A percentile compares a stretch with the other conserved stretches of the same genome.
These are phyloP conservation scores for Meloidogyne exigua DNA, from an alignment of 1,140 invertebrate species.

Conservation along the genomic window DNA sequence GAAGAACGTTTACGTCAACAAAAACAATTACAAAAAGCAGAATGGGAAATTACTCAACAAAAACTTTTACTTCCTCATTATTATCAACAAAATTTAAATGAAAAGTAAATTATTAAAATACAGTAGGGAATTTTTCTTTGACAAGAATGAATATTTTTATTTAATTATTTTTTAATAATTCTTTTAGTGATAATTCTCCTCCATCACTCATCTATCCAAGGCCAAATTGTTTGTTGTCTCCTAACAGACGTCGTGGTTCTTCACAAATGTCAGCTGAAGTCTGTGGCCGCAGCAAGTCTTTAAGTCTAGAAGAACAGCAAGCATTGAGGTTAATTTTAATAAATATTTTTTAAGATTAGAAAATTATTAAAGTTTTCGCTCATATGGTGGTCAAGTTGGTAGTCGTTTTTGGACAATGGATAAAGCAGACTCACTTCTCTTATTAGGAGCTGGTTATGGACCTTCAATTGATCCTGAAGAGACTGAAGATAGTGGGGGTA, in stretches of 20 bases:
- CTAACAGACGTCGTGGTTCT: background rate
- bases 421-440: background rate
- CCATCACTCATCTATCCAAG: background rate
- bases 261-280: background rate
- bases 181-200: background rate
- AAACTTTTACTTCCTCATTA: background rate
- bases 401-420: background rate
- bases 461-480: slow-evolving; percentile 22
- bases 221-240: background rate
- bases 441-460: background rate
- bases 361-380: background rate
- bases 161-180: background rate
- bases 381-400: background rate
- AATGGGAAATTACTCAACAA: slow-evolving; percentile 16
- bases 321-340: background rate
- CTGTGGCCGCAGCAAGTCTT: background rate
- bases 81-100: background rate
- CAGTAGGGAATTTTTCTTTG: too few species aligned
- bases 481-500: slow-evolving; percentile 33
- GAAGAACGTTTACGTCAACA: background rate
- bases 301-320: background rate
- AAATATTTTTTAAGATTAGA: background rate
- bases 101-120: background rate
- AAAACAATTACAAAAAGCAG: background rate
- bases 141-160: background rate